Base-by-base conservation (phyloP, 2,888 invertebrate species). In the Aleiodes leptofemur region DNA sequence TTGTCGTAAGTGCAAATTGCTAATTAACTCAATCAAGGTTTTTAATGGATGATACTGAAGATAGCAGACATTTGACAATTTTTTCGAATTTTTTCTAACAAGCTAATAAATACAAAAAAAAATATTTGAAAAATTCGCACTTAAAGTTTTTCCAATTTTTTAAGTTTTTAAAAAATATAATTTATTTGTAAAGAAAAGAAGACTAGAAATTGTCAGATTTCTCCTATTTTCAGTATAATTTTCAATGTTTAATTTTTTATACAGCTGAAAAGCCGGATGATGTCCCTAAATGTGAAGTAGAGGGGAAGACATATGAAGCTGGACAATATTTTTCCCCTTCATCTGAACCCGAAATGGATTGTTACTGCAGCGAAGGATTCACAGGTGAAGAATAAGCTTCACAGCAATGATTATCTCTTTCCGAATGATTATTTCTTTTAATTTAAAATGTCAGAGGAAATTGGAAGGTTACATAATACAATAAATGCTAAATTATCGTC, bases 1-100 rank as follows among this genome's bases (percentile, higher is more conserved):
- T n/a, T 87, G 87, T 57, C 82, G 87, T 87, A 57, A 85, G 85
- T 84, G 71, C 43, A 43, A 43, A n/a, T n/a, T 11, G 48, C 3
- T 23, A 56, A 48, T 50, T n/a, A 13, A 29, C 0, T 53, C 13
- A 16, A 16, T 53, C 13, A 29, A 31, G n/a, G 64, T n/a, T n/a
- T 38, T 29, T 14, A 13, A 56, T 2, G 13, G 23, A 23, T 23
- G 2, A 23, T 23, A 23, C 23, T 23, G 23, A 23, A 23, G 2
- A 23, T n/a, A n/a, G n/a, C 23, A 23, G 23, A 23, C 23, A 23
- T 23, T 23, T 23, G 23, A 23, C 23, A 23, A 23, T 23, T 23
- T 23, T n/a, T n/a, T n/a, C n/a, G n/a, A n/a, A n/a, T n/a, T n/a
- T n/a, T n/a, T n/a, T n/a, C n/a, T n/a, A n/a, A n/a, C n/a, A n/a